These are phyloP conservation scores for Strigamia transsilvanica DNA, from an alignment of 2,888 invertebrate genomes.

Conservation along the genomic window DNA sequence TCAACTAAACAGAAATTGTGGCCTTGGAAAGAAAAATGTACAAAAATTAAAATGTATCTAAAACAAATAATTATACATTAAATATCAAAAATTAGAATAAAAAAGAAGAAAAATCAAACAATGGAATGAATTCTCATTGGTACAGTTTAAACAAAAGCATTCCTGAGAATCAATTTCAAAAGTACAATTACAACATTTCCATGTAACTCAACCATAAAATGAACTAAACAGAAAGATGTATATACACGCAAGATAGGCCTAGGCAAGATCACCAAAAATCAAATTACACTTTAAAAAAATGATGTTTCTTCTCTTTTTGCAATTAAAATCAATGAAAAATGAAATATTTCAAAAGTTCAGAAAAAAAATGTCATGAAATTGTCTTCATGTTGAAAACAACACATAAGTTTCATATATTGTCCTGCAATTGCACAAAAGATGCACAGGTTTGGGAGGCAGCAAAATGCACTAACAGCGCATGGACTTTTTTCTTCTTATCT, in stretches of 20 bases:
- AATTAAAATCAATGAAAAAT: background rate
- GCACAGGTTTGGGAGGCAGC: slow-evolving; percentile 49
- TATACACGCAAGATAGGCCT: background rate
- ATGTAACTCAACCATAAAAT: background rate
- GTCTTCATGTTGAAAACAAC: slow-evolving; percentile 24
- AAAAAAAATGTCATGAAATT: background rate
- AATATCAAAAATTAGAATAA: background rate
- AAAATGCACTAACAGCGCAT: slow-evolving; percentile 46
- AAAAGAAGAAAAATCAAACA: background rate
- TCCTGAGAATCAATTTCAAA: slow-evolving; percentile 14
- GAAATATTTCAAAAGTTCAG: too few relatives aligned
- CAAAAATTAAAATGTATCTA: background rate
- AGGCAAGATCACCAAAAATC: background rate
- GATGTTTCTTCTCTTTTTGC: background rate
- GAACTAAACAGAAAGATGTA: background rate
- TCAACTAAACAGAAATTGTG: background rate
- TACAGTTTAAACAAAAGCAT: slow-evolving; percentile 6
- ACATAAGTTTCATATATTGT: slow-evolving; percentile 7
- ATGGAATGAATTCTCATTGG: slow-evolving; percentile 15
- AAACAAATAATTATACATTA: background rate
- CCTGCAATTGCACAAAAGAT: slow-evolving; percentile 45
- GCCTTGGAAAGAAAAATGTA: background rate
- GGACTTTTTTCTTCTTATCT: slow-evolving; percentile 4
- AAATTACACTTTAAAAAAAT: background rate
- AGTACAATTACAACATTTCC: background rate